Evolutionary conservation across 2,113 vertebrate genomes (phyloP).

Genomic region (Guaruba guarouba): DNA sequence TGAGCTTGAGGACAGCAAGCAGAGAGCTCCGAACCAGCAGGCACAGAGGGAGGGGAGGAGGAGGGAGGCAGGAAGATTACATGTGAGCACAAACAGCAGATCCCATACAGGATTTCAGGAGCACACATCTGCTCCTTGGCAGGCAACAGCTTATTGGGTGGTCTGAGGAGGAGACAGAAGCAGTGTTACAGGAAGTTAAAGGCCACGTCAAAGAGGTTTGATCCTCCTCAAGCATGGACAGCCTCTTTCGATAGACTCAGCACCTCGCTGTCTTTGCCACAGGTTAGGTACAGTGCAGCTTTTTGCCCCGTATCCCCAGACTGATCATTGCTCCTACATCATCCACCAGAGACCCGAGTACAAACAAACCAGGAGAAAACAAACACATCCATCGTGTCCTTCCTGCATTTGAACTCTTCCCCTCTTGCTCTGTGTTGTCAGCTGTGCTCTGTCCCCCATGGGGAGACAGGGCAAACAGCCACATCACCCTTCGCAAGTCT

Average conservation of each 20-base stretch:
- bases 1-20: background rate
- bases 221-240: background rate
- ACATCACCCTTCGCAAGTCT: background rate
- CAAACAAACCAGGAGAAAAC: background rate
- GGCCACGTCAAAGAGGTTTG: background rate
- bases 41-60: background rate
- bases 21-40: background rate
- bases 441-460: background rate
- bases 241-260: rapidly evolving
- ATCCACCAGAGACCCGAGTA: rapidly evolving
- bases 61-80: background rate
- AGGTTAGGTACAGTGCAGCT: rapidly evolving
- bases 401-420: slow-evolving; percentile 13
- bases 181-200: background rate
- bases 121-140: background rate
- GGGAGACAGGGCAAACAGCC: background rate
- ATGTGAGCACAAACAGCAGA: background rate
- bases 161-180: background rate
- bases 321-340: background rate
- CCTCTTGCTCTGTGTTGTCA: slow-evolving; percentile 46
- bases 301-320: background rate
- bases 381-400: background rate
- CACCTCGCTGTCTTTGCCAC: background rate
- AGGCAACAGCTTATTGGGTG: slow-evolving; percentile 44
- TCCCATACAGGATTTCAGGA: background rate